These are phyloP conservation scores for Hemicentrotus pulcherrimus DNA, from an alignment of 35 echinoderm and acorn worm genomes.

Conservation along the genomic window DNA sequence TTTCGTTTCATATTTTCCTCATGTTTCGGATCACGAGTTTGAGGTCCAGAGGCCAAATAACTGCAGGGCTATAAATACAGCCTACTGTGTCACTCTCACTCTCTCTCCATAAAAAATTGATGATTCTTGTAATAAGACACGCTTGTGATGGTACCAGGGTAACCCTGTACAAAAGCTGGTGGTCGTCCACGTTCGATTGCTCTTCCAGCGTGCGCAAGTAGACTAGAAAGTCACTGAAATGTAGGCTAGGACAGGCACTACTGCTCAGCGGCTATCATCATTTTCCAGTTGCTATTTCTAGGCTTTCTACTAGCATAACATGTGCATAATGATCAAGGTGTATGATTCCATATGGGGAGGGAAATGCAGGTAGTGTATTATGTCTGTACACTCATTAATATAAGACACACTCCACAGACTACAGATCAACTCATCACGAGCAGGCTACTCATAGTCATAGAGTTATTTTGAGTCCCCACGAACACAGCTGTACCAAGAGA, in stretches of 20 bases:
- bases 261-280: not conserved
- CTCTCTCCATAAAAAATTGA: not conserved
- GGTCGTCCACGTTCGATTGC: not conserved
- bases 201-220: not conserved
- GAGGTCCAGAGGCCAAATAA: not conserved
- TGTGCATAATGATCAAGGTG: not conserved
- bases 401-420: not conserved
- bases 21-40: not conserved
- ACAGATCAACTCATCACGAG: not conserved
- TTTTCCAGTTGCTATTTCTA: conserved; percentile 2
- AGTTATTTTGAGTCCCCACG: not conserved
- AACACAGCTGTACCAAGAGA: not conserved
- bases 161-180: not conserved
- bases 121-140: not conserved
- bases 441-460: not conserved
- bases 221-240: not conserved
- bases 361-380: not conserved
- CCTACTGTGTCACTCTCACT: not conserved
- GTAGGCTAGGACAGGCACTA: not conserved
- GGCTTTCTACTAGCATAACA: too few relatives aligned
- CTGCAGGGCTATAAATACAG: not conserved
- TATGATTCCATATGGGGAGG: not conserved
- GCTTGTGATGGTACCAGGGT: not conserved
- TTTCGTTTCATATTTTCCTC: not conserved
- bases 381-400: not conserved